These are phyloP conservation scores for Eupeodes latifasciatus DNA, from an alignment of 2,888 invertebrate species.

Conservation along the genomic window DNA sequence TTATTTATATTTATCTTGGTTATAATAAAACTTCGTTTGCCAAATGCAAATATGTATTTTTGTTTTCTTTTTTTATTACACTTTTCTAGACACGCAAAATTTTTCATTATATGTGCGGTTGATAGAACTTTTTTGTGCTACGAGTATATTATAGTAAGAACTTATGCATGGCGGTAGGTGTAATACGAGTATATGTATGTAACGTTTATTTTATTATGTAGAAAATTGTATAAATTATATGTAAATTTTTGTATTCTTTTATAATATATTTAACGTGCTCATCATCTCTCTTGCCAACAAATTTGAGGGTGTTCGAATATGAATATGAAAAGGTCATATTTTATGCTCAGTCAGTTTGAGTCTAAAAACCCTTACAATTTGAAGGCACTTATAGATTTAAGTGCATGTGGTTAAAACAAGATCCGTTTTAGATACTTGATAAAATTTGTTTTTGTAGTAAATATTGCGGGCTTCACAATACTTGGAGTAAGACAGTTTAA, in stretches of 20 bases:
- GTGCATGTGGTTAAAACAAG: too few species aligned
- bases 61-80: slow-evolving; percentile 42
- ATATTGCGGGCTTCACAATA: too few species aligned
- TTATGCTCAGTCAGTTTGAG: neutral
- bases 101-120: slow-evolving; percentile 28
- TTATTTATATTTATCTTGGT: slow-evolving; percentile 58
- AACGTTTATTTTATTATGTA: neutral
- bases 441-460: too few species aligned
- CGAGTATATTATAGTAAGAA: neutral
- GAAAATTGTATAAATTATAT: neutral
- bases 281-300: neutral
- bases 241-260: neutral
- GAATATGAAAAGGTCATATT: neutral
- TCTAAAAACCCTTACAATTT: neutral
- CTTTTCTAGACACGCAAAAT: slow-evolving; percentile 42
- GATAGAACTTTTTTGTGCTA: slow-evolving; percentile 7
- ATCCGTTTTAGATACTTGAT: too few species aligned
- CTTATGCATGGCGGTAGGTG: neutral
- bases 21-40: slow-evolving; percentile 64
- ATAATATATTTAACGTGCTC: neutral
- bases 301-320: neutral
- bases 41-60: slow-evolving; percentile 64
- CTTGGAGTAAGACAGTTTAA: too few species aligned
- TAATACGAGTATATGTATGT: neutral
- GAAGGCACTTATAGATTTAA: neutral